These are phyloP conservation scores for Gorsachius magnificus DNA, from an alignment of 2,797 vertebrate species.

Conservation along the genomic window DNA sequence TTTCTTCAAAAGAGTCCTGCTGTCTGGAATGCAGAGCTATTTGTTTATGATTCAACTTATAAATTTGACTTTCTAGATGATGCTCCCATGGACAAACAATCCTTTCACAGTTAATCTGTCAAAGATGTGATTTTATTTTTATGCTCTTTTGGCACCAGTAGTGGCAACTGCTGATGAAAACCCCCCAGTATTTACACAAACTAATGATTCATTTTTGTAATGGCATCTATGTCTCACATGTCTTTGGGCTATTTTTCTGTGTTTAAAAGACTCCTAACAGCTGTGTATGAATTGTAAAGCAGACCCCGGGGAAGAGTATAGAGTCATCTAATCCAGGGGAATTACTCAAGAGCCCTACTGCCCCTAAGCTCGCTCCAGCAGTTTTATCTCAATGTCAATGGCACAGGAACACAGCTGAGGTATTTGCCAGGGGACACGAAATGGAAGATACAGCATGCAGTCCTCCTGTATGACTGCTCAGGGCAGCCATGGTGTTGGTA, in stretches of 20 bases:
- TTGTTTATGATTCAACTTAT: neutral
- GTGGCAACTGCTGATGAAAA: neutral
- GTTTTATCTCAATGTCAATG: neutral
- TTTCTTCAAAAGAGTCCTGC: neutral
- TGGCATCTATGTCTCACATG: neutral
- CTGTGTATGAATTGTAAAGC: neutral
- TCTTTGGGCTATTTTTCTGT: neutral
- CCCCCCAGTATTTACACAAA: neutral
- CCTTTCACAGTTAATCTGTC: neutral
- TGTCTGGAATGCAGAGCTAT: neutral
- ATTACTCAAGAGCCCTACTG: neutral
- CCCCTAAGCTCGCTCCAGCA: neutral
- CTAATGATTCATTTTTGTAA: neutral
- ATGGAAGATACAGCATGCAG: neutral
- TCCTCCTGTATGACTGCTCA: neutral
- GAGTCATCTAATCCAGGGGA: neutral
- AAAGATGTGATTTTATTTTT: neutral
- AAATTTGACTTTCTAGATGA: neutral
- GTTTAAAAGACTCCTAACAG: neutral
- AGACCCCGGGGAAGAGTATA: neutral
- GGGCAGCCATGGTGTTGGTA: accelerated
- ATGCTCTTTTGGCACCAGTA: neutral
- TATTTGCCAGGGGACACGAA: neutral
- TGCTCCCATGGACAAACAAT: neutral
- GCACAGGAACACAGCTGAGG: neutral